Conservation (phyloP, 2,797 vertebrate species). For the Pampus argenteus region DNA sequence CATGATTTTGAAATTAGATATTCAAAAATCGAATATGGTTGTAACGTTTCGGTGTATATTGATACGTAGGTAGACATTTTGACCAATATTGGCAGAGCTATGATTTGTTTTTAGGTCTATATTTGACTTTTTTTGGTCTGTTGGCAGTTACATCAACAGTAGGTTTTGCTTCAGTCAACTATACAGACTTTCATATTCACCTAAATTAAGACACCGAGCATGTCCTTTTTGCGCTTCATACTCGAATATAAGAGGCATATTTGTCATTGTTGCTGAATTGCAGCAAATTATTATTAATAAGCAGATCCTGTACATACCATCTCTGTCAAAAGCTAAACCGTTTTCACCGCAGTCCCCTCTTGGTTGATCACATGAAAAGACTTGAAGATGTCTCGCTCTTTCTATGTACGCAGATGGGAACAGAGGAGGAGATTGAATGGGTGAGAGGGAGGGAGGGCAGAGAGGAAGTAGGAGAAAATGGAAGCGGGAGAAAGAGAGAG, state of each 20-base stretch:
- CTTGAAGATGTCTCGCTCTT: conserved; percentile 61
- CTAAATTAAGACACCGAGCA: conserved; percentile 50
- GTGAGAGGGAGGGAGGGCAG: conserved; percentile 53
- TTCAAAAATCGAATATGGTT: not conserved
- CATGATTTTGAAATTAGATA: too few species aligned
- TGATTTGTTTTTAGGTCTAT: conserved; percentile 29
- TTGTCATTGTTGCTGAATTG: conserved; percentile 58
- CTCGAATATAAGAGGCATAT: conserved; percentile 51
- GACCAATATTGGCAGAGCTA: not conserved
- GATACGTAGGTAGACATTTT: not conserved
- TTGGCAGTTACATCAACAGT: conserved; percentile 39
- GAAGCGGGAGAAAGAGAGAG: conserved; percentile 59
- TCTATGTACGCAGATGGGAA: conserved; percentile 67
- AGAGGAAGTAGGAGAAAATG: conserved; percentile 72
- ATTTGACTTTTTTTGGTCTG: conserved; percentile 20
- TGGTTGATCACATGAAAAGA: conserved; percentile 59
- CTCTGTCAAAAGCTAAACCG: conserved; percentile 68
- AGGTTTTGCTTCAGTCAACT: conserved; percentile 40
- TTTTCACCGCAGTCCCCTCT: conserved; percentile 46
- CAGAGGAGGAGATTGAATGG: conserved; percentile 61
- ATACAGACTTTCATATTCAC: conserved; percentile 35
- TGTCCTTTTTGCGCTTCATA: conserved; percentile 26
- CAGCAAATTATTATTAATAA: conserved; percentile 66
- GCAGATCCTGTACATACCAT: conserved; percentile 61
- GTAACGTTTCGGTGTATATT: not conserved